Evolutionary conservation across 2,888 invertebrate genomes (phyloP).

Genomic region (Myopa tessellatipennis): DNA sequence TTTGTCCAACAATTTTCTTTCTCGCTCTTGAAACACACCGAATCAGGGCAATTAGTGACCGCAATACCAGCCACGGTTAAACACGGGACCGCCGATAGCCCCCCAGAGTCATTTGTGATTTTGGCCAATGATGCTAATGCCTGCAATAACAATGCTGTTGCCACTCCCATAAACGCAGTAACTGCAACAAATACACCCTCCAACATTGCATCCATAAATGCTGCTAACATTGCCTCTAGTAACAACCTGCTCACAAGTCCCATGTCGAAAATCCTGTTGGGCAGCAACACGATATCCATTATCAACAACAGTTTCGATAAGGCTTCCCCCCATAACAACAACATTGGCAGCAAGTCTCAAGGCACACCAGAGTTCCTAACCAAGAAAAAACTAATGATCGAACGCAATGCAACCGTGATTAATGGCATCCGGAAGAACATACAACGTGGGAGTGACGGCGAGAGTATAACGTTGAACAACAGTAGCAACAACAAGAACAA

Average conservation of each 20-base stretch:
- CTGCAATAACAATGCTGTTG: constrained; percentile 42
- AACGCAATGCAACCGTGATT: constrained; percentile 64
- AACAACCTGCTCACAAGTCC: constrained; percentile 57
- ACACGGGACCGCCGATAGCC: constrained; percentile 61
- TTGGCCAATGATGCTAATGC: constrained; percentile 50
- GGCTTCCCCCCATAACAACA: constrained; percentile 49
- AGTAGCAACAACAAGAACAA: constrained; percentile 47
- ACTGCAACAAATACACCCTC: neutral
- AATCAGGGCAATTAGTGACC: constrained; percentile 65
- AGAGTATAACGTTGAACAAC: constrained; percentile 25
- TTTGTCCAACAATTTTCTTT: constrained; percentile 1
- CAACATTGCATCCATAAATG: constrained; percentile 1
- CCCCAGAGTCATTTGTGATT: constrained; percentile 61
- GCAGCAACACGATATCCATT: constrained; percentile 60
- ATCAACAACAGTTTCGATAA: constrained; percentile 62
- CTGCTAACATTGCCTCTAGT: constrained; percentile 52
- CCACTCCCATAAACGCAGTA: constrained; percentile 35
- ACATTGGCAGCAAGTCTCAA: constrained; percentile 44
- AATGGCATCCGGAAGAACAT: constrained; percentile 67
- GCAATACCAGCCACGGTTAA: constrained; percentile 67
- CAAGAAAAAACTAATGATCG: constrained; percentile 64
- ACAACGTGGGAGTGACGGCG: constrained; percentile 49
- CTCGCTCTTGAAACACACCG: neutral
- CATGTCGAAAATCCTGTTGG: constrained; percentile 56
- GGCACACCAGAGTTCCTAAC: constrained; percentile 61